These are phyloP conservation scores for Megaleporinus macrocephalus DNA, from an alignment of 2,113 vertebrate genomes.

Conservation along the genomic window DNA sequence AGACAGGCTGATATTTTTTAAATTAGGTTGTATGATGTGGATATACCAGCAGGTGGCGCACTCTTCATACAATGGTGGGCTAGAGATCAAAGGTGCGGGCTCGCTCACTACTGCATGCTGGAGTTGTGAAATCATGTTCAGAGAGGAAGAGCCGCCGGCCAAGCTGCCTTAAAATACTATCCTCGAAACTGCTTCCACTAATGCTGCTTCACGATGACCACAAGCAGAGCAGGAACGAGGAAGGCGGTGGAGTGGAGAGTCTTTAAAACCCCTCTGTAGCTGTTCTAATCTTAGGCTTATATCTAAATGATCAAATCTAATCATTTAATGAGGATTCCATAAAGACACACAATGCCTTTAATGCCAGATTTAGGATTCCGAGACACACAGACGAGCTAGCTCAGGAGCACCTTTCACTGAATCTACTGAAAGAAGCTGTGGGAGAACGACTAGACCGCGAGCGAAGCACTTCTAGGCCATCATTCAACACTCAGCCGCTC, in stretches of 20 bases:
- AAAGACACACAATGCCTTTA: too few relatives aligned
- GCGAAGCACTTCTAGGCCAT: background rate
- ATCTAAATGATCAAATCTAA: background rate
- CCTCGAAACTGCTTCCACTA: background rate
- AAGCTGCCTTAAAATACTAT: background rate
- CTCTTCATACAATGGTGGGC: slow-evolving; percentile 63
- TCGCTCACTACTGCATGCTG: background rate
- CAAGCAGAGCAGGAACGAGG: background rate
- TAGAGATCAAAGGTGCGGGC: background rate
- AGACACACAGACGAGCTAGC: too few relatives aligned
- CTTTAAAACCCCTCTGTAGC: background rate
- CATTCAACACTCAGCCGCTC: background rate
- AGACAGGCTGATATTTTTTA: background rate
- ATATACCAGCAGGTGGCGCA: slow-evolving; percentile 75
- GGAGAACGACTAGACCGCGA: background rate
- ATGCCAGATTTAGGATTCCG: too few relatives aligned
- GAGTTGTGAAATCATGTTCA: background rate
- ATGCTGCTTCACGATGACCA: background rate
- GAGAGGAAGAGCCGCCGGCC: background rate
- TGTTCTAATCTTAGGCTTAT: background rate
- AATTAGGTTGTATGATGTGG: background rate
- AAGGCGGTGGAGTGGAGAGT: background rate
- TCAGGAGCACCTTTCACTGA: background rate
- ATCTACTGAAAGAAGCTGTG: background rate
- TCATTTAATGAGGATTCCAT: background rate